phyloP scores from a whole-genome alignment of 2,113 vertebrate species.

The Lagopus leucura region DNA sequence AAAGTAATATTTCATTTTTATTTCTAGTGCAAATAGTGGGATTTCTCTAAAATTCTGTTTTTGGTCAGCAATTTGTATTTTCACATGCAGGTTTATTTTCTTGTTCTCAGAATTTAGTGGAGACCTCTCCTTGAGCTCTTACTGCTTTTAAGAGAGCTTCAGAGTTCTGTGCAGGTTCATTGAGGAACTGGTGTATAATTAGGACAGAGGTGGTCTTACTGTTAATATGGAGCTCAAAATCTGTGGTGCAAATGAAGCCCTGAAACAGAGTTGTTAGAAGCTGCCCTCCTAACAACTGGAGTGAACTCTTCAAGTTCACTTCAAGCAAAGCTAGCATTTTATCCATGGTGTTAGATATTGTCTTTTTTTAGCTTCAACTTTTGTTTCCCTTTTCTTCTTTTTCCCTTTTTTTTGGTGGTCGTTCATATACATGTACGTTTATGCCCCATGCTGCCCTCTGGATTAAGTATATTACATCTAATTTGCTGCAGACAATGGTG shows the following conservation, averaged over 20 bases:
- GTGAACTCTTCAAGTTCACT: neutral
- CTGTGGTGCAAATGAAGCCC: neutral
- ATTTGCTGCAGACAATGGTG: neutral
- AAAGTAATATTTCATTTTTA: neutral
- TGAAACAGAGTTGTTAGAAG: neutral
- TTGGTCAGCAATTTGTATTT: neutral
- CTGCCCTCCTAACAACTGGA: neutral
- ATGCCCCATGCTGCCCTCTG: neutral
- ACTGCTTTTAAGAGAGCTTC: neutral
- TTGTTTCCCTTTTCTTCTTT: neutral
- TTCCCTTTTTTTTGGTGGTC: neutral
- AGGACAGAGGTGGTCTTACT: neutral
- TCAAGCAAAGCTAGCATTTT: neutral
- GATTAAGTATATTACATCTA: neutral
- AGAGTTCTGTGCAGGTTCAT: neutral
- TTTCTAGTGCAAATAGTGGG: neutral
- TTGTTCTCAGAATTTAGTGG: neutral
- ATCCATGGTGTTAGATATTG: neutral
- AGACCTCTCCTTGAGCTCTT: neutral
- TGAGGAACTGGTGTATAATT: neutral
- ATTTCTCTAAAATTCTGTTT: neutral
- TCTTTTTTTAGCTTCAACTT: neutral
- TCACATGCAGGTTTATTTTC: neutral
- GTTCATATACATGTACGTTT: neutral
- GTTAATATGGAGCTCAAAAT: neutral